These are phyloP conservation scores for Cynopterus sphinx DNA, from an alignment of 2,797 vertebrate genomes.

Conservation along the genomic window DNA sequence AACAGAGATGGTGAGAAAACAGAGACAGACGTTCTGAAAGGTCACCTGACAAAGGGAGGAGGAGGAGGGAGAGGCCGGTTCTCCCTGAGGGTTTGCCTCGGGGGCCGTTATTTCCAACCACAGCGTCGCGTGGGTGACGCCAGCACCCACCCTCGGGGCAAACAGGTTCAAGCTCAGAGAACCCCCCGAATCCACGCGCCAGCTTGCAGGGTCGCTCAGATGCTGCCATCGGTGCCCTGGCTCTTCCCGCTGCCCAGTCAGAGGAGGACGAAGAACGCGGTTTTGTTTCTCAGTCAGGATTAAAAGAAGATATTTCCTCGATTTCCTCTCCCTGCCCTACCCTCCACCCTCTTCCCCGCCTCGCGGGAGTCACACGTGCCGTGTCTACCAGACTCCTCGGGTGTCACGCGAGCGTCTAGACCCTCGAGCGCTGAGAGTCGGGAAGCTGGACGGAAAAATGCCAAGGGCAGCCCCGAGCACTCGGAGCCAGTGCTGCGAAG, in stretches of 20 bases:
- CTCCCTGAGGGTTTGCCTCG: fast-evolving
- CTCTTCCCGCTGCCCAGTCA: neutral
- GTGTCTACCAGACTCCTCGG: no score
- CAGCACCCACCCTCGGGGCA: fast-evolving
- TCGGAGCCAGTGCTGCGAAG: fast-evolving
- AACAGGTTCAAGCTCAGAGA: neutral
- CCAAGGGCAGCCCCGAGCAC: neutral
- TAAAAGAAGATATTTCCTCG: neutral
- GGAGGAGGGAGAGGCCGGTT: fast-evolving
- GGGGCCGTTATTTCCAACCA: fast-evolving
- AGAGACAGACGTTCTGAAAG: neutral
- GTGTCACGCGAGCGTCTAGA: neutral
- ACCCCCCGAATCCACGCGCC: fast-evolving
- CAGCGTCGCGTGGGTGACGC: fast-evolving
- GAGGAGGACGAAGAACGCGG: neutral
- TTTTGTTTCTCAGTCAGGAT: neutral
- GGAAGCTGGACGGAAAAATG: neutral
- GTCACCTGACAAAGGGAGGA: neutral
- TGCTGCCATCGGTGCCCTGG: fast-evolving
- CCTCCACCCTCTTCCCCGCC: no score
- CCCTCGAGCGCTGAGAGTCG: no score
- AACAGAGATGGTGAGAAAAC: neutral
- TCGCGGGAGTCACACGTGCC: neutral
- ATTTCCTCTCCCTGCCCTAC: neutral
- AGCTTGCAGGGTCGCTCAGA: fast-evolving